Evolutionary conservation across 2,888 invertebrate species (phyloP), one percentile per base, ranked within the genome.

Genomic region (Cryptus armator): DNA sequence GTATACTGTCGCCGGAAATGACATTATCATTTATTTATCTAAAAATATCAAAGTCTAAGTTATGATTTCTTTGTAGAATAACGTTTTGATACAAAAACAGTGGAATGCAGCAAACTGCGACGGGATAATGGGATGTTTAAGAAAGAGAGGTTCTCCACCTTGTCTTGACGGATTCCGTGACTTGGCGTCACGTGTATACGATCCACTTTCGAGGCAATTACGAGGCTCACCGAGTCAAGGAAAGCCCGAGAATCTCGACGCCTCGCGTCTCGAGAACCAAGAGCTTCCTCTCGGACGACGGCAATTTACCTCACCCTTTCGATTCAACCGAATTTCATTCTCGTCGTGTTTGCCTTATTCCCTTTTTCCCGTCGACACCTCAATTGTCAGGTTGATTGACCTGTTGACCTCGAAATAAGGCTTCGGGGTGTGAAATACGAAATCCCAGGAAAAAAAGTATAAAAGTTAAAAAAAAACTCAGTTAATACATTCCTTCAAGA

Each of bases 191-290:
- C 74, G 67, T 76, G 81, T 68, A 56, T 81, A 77, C 77, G 81
- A 81, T 84, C 84, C 84, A 84, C 84, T 84, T 84, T 81, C 84
- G 68, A 74, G 77, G 74, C 84, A 81, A 84, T 84, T 84, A 84
- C 84, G 74, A 77, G 24, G 74, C 62, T 62, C 75, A 64, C 43
- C 51, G 68, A 77, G 77, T 74, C 74, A 74, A 74, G 74, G 37
- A 76, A 16, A 77, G 68, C 72, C 64, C 44, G 80, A 75, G 77
- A 51, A 51, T 44, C 62, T 44, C n/a, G 79, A 24, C 72, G 81
- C 62, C 51, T 84, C 77, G 77, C 62, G 51, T 62, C 64, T 68
- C 29, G 24, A 12, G 14, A 59, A 46, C 44, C 71, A 67, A 71
- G 51, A 51, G 48, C 51, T 62, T n/a, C 68, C n/a, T 24, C 59